Percentiles rank a stretch among this genome's conserved stretches.
Evolutionary conservation across 2,113 vertebrate genomes (phyloP).

Genomic region (Falco punctatus): DNA sequence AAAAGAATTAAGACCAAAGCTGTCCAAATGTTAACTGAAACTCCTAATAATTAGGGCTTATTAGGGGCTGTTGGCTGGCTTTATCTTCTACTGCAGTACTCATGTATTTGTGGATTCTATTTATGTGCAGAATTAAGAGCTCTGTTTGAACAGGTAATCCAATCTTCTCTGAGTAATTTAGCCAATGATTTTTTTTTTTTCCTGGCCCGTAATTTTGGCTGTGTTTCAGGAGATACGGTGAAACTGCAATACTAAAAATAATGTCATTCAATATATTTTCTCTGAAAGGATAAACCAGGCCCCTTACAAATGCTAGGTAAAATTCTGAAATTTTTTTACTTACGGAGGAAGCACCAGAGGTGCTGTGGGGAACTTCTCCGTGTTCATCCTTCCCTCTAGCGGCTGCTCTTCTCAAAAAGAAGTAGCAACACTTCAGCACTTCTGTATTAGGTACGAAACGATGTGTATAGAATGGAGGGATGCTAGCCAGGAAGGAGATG

Average conservation of each 20-base stretch:
- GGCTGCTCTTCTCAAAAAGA: background rate
- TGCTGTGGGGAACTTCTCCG: background rate
- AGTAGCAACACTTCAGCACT: background rate
- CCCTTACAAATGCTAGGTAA: background rate
- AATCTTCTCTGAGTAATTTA: constrained; percentile 50
- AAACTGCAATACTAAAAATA: constrained; percentile 29
- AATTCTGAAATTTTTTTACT: background rate
- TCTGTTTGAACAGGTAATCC: constrained; percentile 58
- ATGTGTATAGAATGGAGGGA: background rate
- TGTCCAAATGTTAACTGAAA: constrained; percentile 62
- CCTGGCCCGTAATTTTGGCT: constrained; percentile 16
- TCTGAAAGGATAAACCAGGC: background rate
- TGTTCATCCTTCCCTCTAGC: constrained; percentile 42
- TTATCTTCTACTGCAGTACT: constrained; percentile 11
- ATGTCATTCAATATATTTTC: background rate
- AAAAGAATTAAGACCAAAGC: constrained; percentile 61
- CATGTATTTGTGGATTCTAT: constrained; percentile 33
- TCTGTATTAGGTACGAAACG: background rate
- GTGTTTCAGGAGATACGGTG: background rate
- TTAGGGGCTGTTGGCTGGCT: constrained; percentile 21
- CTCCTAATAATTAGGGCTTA: constrained; percentile 41
- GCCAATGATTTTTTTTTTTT: background rate
- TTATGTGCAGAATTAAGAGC: constrained; percentile 37
- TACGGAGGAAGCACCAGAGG: background rate
- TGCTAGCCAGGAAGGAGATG: background rate